phyloP scores from a whole-genome alignment of 1,140 invertebrate genomes.

The Zaprionus kolodkinae region DNA sequence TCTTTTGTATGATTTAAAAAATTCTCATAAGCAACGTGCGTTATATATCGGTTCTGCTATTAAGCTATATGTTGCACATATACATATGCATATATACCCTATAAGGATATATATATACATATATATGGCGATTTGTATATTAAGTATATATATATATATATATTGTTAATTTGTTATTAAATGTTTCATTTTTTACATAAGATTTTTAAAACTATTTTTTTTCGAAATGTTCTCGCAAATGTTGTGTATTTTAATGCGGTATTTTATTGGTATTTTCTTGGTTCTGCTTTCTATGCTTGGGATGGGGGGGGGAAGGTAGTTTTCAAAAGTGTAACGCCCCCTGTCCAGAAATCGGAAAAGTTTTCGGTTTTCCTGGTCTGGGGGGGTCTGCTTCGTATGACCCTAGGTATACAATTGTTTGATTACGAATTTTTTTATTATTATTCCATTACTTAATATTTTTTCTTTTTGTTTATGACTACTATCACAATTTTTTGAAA shows the following conservation, averaged over 20 bases:
- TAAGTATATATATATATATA: constrained; percentile 48
- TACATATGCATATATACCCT: constrained; percentile 21
- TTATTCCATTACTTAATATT: constrained; percentile 71
- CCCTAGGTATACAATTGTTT: constrained; percentile 62
- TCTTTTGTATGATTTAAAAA: constrained; percentile 71
- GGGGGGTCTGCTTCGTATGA: constrained; percentile 9
- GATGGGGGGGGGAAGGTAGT: not conserved
- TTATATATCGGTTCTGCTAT: constrained; percentile 75
- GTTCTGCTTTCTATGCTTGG: constrained; percentile 40
- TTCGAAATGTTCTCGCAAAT: constrained; percentile 56
- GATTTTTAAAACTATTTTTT: constrained; percentile 73
- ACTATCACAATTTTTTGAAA: constrained; percentile 83
- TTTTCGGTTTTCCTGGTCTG: too few relatives aligned
- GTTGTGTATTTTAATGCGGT: constrained; percentile 29
- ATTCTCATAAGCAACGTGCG: constrained; percentile 81
- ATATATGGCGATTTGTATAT: constrained; percentile 26
- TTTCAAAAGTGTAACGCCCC: constrained; percentile 25
- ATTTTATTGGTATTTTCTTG: constrained; percentile 47
- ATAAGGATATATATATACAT: constrained; percentile 29
- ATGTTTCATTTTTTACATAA: constrained; percentile 63
- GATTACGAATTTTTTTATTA: constrained; percentile 26
- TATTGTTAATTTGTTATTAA: constrained; percentile 63
- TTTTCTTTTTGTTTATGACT: constrained; percentile 64
- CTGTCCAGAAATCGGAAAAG: too few relatives aligned
- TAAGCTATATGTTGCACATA: constrained; percentile 64